Base-by-base conservation (phyloP, 2,888 invertebrate genomes). In the Helobdella robusta region DNA sequence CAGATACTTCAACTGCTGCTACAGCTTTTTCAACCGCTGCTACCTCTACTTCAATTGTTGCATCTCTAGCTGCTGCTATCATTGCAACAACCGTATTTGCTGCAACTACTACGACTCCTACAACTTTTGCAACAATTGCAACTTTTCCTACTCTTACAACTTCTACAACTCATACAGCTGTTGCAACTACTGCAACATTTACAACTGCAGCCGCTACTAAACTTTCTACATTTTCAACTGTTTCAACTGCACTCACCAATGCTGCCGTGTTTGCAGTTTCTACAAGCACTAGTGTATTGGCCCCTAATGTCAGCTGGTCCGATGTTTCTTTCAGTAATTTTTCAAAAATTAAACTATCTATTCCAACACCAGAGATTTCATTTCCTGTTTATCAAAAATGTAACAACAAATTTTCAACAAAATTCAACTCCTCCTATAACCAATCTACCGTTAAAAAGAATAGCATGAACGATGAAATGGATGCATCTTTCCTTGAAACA, bases 201-300 rank as follows among this genome's bases (percentile, higher is more conserved):
- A 54, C 54, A 23, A 54, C 54, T 54, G 32, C 25, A 6, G 32
- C 54, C 32, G 32, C 25, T 54, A 54, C 54, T 54, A 54, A 28
- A 30, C 28, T 32, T 54, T 30, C 54, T 54, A 54, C 54, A 30
- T 30, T 23, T 54, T 30, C 54, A 30, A 54, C 54, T 54, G 32
- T 32, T 54, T 6, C 54, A 30, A 54, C 54, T 54, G 32, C 8
- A 11, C 28, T n/a, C n/a, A 23, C 54, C n/a, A 54, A 28, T 54
- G 32, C 54, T 54, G 5, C 54, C 32, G 32, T 32, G 28, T 30
- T 32, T 54, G 32, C 54, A 30, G 32, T n/a, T 54, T 30, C 54
- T 54, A 54, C 54, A 30, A 54, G 30, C 32, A 54, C 54, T 54
- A 23, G n/a, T n/a, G n/a, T n/a, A n/a, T n/a, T n/a, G n/a, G n/a